Conservation (phyloP, 2,797 vertebrate species). For the Percopsis omiscomaycus region DNA sequence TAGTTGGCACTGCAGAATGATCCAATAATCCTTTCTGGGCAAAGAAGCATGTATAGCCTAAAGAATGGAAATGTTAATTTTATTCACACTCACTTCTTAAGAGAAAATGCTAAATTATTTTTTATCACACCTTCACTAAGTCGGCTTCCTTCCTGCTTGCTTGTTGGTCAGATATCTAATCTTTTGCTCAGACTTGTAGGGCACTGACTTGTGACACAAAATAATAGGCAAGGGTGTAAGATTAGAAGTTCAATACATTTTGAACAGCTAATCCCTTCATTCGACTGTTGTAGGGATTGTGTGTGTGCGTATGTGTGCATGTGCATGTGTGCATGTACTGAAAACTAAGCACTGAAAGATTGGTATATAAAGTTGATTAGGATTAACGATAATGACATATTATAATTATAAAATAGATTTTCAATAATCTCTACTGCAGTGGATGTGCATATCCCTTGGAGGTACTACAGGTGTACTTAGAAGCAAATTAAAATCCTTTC, state of each 20-base stretch:
- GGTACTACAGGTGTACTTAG: too few relatives aligned
- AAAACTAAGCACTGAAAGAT: not conserved
- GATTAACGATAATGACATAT: too few relatives aligned
- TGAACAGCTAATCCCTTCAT: slow-evolving; percentile 34
- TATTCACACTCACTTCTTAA: not conserved
- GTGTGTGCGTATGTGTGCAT: slow-evolving; percentile 19
- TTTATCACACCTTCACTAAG: slow-evolving; percentile 2
- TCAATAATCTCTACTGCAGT: too few relatives aligned
- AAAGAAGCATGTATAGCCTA: too few relatives aligned
- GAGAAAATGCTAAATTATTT: not conserved
- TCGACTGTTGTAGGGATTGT: slow-evolving; percentile 24
- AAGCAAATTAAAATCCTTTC: too few relatives aligned
- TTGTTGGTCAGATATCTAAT: slow-evolving; percentile 9
- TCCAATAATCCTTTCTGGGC: too few relatives aligned
- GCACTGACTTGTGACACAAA: not conserved
- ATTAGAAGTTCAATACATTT: slow-evolving; percentile 8
- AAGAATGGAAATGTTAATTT: not conserved
- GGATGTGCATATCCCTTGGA: too few relatives aligned
- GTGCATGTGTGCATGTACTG: slow-evolving; percentile 18
- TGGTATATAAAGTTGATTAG: not conserved
- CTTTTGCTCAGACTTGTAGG: slow-evolving; percentile 7
- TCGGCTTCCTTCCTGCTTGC: not conserved
- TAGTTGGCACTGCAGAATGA: too few relatives aligned
- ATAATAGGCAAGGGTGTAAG: not conserved
- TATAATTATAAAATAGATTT: too few relatives aligned